A percentile compares a stretch with the other conserved stretches of the same genome.
Conservation (phyloP, 2,113 vertebrate genomes). For the Silurus asotus region DNA sequence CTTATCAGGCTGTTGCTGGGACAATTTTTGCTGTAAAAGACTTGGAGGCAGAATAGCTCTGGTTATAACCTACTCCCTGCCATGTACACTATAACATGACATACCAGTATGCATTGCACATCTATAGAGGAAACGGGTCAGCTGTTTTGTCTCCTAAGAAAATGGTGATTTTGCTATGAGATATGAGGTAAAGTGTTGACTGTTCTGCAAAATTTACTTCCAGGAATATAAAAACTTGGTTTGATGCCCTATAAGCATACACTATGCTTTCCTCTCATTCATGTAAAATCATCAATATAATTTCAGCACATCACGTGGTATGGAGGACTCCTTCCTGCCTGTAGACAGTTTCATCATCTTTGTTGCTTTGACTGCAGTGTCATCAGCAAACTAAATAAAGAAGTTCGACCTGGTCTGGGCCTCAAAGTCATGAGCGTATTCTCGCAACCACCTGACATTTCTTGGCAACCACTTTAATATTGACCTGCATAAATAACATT, state of each 20-base stretch:
- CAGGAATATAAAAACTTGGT: background rate
- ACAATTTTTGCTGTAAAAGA: background rate
- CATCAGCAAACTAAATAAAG: background rate
- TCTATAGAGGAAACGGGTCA: background rate
- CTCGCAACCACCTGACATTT: background rate
- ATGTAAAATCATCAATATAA: background rate
- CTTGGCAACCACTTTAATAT: background rate
- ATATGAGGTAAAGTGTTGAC: background rate
- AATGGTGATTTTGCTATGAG: background rate
- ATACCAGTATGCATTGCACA: background rate
- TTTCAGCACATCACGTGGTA: background rate
- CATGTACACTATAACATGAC: background rate
- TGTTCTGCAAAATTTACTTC: background rate
- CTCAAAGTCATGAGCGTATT: background rate
- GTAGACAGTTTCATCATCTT: background rate
- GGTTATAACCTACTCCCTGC: background rate
- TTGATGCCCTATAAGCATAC: background rate
- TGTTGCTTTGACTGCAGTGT: background rate
- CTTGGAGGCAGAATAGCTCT: background rate
- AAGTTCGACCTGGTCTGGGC: background rate
- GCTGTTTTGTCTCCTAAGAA: background rate
- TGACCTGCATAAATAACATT: background rate
- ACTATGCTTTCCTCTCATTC: background rate
- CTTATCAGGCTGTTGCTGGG: background rate
- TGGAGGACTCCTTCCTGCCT: background rate